Base-by-base conservation (phyloP, 2,113 vertebrate species). In the Motacilla alba region DNA sequence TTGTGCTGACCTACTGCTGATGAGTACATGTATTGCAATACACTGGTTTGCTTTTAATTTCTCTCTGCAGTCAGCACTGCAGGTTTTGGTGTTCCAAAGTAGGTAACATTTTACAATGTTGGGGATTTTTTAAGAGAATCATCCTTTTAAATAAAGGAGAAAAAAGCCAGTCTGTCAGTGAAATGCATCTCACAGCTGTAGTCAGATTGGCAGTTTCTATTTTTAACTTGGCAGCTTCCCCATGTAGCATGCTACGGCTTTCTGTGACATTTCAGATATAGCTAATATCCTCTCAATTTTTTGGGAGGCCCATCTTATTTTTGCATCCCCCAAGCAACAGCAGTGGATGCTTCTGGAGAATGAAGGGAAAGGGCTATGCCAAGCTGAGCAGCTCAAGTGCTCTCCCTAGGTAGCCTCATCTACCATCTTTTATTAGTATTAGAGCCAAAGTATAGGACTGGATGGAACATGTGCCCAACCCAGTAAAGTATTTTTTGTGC, bases 191-290 rank as follows among this genome's bases (percentile, higher is more conserved):
- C 93, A 89, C 73, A 89, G 79, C 88, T 94, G 77, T 87, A 95
- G 93, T 85, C 78, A 85, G 93, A 90, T 84, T 80, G 92, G 84
- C 83, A 93, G 72, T 79, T 97, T 85, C 91, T 97, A 91, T 97
- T 96, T 98, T 97, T 97, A 97, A 91, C 77, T 82, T 96, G 94
- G 95, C 92, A 95, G 11, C 83, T 96, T 94, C 91, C 87, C 93
- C 82, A 28, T 56, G 58, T 85, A 93, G 83, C 74, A 83, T 95
- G 73, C 90, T 90, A 92, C 78, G 93, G 95, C 91, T 95, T 96
- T 93, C 74, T 80, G 87, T 93, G 91, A 76, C 66, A 76, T 97
- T 97, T 96, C 88, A 95, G 83, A 91, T 96, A 26, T 17, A 92
- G 77, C 60, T 77, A 94, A 81, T 83, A 89, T 50, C 15, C 23